phyloP scores from a whole-genome alignment of 1,140 invertebrate species.

The Lineus longissimus region DNA sequence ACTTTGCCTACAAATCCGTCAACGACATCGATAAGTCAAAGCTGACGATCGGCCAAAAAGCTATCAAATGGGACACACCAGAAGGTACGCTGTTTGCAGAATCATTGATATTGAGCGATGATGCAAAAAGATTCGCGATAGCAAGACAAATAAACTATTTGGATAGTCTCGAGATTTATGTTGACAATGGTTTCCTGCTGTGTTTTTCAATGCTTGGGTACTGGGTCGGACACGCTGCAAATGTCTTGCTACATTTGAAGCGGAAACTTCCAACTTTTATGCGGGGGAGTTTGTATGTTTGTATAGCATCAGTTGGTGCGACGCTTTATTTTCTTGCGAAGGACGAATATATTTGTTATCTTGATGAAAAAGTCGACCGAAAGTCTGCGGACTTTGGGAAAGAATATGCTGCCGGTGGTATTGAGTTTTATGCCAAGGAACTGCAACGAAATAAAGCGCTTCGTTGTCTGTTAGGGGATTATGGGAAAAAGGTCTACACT shows the following conservation, averaged over 20 bases:
- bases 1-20: conserved; percentile 58
- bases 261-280: conserved; percentile 51
- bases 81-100: conserved; percentile 62
- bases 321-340: conserved; percentile 64
- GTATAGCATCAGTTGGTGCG: conserved; percentile 59
- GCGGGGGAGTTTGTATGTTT: conserved; percentile 59
- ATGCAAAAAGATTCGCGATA: conserved; percentile 73
- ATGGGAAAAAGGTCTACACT: conserved; percentile 60
- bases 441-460: conserved; percentile 70
- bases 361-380: conserved; percentile 63
- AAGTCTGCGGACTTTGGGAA: conserved; percentile 59
- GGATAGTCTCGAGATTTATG: conserved; percentile 51
- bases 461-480: conserved; percentile 61
- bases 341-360: conserved; percentile 61
- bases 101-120: conserved; percentile 66
- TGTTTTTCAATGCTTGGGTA: conserved; percentile 55
- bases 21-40: conserved; percentile 55
- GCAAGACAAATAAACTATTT: conserved; percentile 62
- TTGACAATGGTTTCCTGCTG: conserved; percentile 56
- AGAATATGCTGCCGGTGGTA: conserved; percentile 67
- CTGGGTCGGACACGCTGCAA: conserved; percentile 55
- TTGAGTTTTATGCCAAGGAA: conserved; percentile 71
- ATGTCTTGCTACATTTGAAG: conserved; percentile 60
- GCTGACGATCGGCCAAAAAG: conserved; percentile 27
- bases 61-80: conserved; percentile 62